Percentiles rank a stretch among this genome's conserved stretches.
Conservation (phyloP, 2,797 vertebrate species). For the Phataginus tricuspis region DNA sequence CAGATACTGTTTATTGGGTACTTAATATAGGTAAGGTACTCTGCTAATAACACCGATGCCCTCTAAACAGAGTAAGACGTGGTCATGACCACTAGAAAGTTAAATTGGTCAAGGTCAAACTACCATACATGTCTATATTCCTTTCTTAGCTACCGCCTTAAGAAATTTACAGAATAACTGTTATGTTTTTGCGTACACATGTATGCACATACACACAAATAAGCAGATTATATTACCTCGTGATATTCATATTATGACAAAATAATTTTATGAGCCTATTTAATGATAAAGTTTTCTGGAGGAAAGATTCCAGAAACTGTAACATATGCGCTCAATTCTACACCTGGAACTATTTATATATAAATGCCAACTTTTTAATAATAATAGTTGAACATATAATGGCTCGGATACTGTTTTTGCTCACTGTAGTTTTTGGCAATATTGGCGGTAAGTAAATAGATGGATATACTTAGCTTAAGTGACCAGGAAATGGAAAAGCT, state of each 20-base stretch:
- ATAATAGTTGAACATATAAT: conserved; percentile 45
- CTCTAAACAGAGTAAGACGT: not conserved
- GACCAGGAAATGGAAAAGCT: conserved; percentile 60
- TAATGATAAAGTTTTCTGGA: conserved; percentile 6
- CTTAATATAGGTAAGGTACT: not conserved
- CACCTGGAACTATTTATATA: conserved; percentile 59
- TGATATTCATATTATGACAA: not conserved
- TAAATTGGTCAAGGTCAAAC: not conserved
- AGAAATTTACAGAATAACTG: not conserved
- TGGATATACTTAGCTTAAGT: conserved; percentile 51
- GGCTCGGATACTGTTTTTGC: conserved; percentile 34
- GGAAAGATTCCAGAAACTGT: conserved; percentile 5
- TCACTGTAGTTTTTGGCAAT: conserved; percentile 60
- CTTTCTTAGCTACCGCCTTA: not conserved
- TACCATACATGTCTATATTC: not conserved
- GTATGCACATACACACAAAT: not conserved
- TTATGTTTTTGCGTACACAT: too few relatives aligned
- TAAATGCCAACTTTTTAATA: conserved; percentile 44
- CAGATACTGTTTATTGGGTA: not conserved
- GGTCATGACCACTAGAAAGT: not conserved
- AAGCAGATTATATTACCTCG: not conserved
- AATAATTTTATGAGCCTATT: not conserved
- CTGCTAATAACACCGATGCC: not conserved
- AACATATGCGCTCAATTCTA: not conserved
- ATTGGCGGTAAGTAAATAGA: conserved; percentile 55